A percentile compares a stretch with the other conserved stretches of the same genome.
phyloP scores from a whole-genome alignment of 2,888 invertebrate genomes.

The Drosophila gaucha region DNA sequence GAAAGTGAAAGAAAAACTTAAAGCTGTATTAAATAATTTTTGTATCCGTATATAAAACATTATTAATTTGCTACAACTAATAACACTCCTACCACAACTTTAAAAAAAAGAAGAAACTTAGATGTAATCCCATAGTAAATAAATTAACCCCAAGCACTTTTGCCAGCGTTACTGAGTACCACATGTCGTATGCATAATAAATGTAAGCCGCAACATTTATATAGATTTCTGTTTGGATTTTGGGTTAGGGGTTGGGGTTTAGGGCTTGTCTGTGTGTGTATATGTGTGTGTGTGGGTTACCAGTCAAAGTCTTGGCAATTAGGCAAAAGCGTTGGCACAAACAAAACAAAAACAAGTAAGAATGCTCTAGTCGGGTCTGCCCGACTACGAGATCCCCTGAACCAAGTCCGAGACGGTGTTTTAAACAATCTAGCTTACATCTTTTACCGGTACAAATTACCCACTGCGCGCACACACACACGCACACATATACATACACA shows the following conservation, averaged over 20 bases:
- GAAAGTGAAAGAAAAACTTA: no score
- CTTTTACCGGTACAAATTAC: no score
- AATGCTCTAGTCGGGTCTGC: no score
- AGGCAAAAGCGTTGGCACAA: conserved; percentile 61
- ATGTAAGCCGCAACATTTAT: conserved; percentile 41
- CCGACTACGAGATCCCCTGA: no score
- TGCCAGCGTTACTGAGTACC: conserved; percentile 35
- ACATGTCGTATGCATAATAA: conserved; percentile 67
- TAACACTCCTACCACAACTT: neutral
- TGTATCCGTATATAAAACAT: no score
- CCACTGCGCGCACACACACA: no score
- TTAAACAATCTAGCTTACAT: no score
- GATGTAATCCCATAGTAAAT: conserved; percentile 13
- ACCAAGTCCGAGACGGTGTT: no score
- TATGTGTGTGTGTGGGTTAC: conserved; percentile 16
- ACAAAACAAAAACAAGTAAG: conserved; percentile 44
- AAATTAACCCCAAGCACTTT: conserved; percentile 37
- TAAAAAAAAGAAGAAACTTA: neutral
- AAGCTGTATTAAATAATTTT: no score
- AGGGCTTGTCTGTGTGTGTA: neutral
- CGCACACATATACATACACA: no score
- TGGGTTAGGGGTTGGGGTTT: conserved; percentile 1
- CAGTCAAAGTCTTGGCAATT: conserved; percentile 70
- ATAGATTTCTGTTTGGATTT: conserved; percentile 44
- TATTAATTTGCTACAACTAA: no score